Evolutionary conservation across 2,888 invertebrate species (phyloP), one percentile per base, ranked within the genome.

Genomic region (Cerastis leucographa): DNA sequence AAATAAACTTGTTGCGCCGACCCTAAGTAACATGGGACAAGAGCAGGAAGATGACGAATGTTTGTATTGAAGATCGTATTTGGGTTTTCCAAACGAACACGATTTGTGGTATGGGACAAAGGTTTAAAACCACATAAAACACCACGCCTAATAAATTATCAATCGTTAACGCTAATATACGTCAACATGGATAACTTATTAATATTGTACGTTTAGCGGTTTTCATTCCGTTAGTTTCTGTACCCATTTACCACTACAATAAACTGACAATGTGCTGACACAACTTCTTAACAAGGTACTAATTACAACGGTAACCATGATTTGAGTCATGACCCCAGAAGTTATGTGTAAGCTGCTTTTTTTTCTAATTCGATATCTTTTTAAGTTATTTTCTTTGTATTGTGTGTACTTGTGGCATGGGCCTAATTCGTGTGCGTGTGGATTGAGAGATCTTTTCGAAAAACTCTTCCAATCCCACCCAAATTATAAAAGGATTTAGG

Each of bases 201-300:
- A n/a, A 35, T 70, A 29, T n/a, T 35, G 19, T 19, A n/a, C 35
- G n/a, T 25, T 25, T 46, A 17, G 72, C 9, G 3, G 35, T 71
- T 6, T 25, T 68, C 46, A 46, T 46, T 6, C 56, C 35, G 56
- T 75, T 75, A 54, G 14, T 19, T 35, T 66, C 19, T 65, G n/a
- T 42, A 7, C 11, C 22, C 12, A 49, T 29, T 22, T 42, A 29
- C 77, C 12, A n/a, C 8, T 62, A 62, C 49, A 19, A 46, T 59
- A 25, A 51, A 22, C 35, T 22, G 64, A 29, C 17, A n/a, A 22
- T 49, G 19, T 19, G 12, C 29, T 29, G 61, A 49, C 61, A 25
- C 17, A 76, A 49, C 22, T 6, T 49, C 46, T 77, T 62, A 12
- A 6, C 40, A 49, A 42, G 40, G 77, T 25, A 49, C 3, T 49